A percentile compares a stretch with the other conserved stretches of the same genome.
These are phyloP conservation scores for Wasmannia auropunctata DNA, from an alignment of 1,140 invertebrate species.

Conservation along the genomic window DNA sequence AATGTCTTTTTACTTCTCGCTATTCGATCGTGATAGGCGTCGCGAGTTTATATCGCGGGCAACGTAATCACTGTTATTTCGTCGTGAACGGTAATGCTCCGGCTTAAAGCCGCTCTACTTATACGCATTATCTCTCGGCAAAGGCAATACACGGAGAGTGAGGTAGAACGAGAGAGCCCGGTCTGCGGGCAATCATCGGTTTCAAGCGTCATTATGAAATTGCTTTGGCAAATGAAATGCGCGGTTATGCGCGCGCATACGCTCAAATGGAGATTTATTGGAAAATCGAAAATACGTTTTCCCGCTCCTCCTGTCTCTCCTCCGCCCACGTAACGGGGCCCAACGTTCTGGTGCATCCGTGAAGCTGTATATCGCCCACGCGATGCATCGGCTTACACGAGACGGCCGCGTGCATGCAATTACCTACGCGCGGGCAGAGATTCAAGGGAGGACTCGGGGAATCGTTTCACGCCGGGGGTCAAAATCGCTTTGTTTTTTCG, in stretches of 20 bases:
- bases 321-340: constrained; percentile 18
- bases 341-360: not conserved
- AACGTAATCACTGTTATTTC: constrained; percentile 83
- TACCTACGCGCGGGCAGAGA: constrained; percentile 16
- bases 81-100: constrained; percentile 82
- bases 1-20: constrained; percentile 76
- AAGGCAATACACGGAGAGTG: constrained; percentile 61
- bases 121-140: constrained; percentile 78
- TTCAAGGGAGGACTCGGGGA: constrained; percentile 13
- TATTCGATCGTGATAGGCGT: constrained; percentile 74
- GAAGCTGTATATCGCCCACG: not conserved
- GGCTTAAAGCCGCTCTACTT: constrained; percentile 81
- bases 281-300: constrained; percentile 71
- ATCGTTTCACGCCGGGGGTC: constrained; percentile 5
- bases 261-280: constrained; percentile 79
- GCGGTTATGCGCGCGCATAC: constrained; percentile 60
- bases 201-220: constrained; percentile 82
- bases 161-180: constrained; percentile 53
- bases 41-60: constrained; percentile 74
- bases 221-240: constrained; percentile 82
- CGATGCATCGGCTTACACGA: constrained; percentile 54
- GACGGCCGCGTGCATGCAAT: constrained; percentile 37
- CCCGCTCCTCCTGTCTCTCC: constrained; percentile 9
- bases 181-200: constrained; percentile 79
- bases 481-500: constrained; percentile 21